Conservation (phyloP, 2,113 vertebrate species). For the Prochilodus magdalenae region DNA sequence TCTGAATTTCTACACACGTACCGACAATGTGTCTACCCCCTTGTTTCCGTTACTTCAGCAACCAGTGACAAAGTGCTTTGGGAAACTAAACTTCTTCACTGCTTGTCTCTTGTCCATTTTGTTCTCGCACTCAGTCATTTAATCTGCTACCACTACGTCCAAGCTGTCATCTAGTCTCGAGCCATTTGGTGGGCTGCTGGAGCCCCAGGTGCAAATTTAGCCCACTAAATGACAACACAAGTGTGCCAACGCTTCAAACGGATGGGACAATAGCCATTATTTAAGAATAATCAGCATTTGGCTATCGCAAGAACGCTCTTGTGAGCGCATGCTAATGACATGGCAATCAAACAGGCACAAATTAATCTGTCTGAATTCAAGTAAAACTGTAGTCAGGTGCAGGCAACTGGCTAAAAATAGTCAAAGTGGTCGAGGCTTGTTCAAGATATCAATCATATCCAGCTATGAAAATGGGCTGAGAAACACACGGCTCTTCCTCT, state of each 20-base stretch:
- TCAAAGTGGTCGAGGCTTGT: neutral
- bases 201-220: constrained; percentile 71
- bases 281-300: constrained; percentile 61
- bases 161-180: constrained; percentile 59
- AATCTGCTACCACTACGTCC: constrained; percentile 54
- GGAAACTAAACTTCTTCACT: constrained; percentile 1
- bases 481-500: neutral
- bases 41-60: neutral
- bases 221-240: constrained; percentile 66
- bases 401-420: neutral
- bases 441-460: neutral
- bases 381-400: neutral
- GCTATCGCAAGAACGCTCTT: constrained; percentile 55
- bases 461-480: neutral
- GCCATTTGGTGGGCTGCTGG: constrained; percentile 58
- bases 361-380: neutral
- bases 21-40: neutral
- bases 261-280: constrained; percentile 56
- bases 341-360: constrained; percentile 39
- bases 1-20: neutral
- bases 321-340: constrained; percentile 61
- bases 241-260: constrained; percentile 60
- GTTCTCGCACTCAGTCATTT: constrained; percentile 30
- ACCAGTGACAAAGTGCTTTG: neutral
- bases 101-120: constrained; percentile 45